phyloP scores from a whole-genome alignment of 2,797 vertebrate species.

The Myotis pilosus region DNA sequence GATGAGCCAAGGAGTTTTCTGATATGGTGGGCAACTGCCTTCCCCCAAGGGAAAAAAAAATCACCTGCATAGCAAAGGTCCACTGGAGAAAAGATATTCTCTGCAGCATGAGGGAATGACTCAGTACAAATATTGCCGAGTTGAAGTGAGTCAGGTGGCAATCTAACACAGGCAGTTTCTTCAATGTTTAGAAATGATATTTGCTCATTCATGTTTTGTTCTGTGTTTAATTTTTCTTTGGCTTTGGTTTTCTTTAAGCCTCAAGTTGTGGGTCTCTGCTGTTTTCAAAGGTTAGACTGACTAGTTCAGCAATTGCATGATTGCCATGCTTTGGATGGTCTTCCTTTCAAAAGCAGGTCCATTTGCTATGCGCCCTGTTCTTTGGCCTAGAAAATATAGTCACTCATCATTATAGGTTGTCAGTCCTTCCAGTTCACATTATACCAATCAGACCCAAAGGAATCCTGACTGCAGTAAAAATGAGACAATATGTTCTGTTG shows the following conservation, averaged over 20 bases:
- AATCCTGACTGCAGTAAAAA: neutral
- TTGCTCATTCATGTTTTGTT: neutral
- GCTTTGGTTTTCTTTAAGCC: neutral
- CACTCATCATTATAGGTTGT: neutral
- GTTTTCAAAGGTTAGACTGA: neutral
- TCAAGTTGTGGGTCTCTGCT: neutral
- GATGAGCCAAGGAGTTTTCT: too few species aligned
- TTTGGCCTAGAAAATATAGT: neutral
- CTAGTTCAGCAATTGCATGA: neutral
- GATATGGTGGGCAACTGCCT: too few species aligned
- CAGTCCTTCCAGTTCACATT: neutral
- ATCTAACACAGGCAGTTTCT: neutral
- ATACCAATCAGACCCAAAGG: neutral
- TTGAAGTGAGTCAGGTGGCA: neutral
- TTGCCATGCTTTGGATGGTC: neutral
- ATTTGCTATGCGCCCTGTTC: neutral
- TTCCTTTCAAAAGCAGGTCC: neutral
- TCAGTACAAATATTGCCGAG: neutral
- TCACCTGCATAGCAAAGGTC: too few species aligned
- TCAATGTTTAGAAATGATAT: neutral
- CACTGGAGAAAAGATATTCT: too few species aligned
- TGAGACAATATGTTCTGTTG: neutral
- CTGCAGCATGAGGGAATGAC: too few species aligned
- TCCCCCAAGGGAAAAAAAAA: too few species aligned
- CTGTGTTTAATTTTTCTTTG: neutral